Conservation (phyloP, 2,888 invertebrate species). For the Stenotaenia linearis region DNA sequence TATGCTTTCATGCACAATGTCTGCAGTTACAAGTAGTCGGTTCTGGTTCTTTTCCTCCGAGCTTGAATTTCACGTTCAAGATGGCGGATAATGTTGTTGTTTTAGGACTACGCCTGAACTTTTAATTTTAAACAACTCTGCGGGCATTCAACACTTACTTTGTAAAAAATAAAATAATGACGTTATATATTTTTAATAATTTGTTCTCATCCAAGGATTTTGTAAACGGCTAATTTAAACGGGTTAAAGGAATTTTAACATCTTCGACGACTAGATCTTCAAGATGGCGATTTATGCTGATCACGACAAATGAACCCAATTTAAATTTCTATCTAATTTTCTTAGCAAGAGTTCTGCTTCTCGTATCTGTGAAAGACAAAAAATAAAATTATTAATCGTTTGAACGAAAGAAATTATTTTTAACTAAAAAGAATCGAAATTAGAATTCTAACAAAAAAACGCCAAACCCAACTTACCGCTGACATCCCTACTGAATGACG, state of each 20-base stretch:
- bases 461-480: not conserved
- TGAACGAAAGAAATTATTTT: not conserved
- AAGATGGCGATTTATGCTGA: not conserved
- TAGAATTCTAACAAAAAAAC: not conserved
- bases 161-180: not conserved
- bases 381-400: not conserved
- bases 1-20: not conserved
- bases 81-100: constrained; percentile 3
- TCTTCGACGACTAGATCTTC: not conserved
- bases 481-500: not conserved
- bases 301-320: not conserved
- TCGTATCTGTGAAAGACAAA: not conserved
- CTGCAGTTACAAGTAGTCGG: not conserved
- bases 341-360: not conserved
- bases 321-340: not conserved
- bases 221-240: not conserved
- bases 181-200: constrained; percentile 4
- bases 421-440: not conserved
- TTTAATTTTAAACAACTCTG: not conserved
- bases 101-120: not conserved
- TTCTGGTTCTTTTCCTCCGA: not conserved
- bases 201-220: not conserved
- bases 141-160: not conserved
- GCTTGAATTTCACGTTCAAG: not conserved
- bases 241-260: not conserved